Base-by-base conservation (phyloP, 2,113 vertebrate species). In the Romanogobio albipinnatus region DNA sequence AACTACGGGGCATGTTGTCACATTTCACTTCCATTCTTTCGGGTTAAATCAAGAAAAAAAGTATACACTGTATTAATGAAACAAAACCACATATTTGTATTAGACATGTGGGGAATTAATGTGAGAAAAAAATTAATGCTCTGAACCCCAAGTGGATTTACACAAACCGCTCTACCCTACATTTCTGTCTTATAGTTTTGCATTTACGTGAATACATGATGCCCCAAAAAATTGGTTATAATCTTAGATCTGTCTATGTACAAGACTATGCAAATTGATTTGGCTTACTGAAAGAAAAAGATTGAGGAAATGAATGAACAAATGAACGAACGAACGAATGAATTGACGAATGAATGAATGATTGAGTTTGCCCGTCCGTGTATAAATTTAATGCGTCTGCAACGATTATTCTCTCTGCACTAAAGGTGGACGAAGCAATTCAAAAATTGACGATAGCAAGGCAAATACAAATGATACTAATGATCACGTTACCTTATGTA, bases 401-500 rank as follows among this genome's bases (percentile, higher is more conserved):
- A 33, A n/a, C 9, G 26, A 10, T 17, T 5, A 13, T 58, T 84
- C 17, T 62, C 51, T 70, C 36, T 29, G 3, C 11, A 61, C 8
- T 15, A 26, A 45, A 33, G 14, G 51, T 36, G 2, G 39, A 15
- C 29, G 17, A 83, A 10, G 3, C 49, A 29, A 19, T 53, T 8
- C 4, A 15, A 14, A 29, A 73, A 59, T 14, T 5, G 10, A 43
- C 15, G 11, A n/a, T 10, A 36, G n/a, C 36, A 64, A 22, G 8
- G 8, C 9, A 53, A 8, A 33, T 5, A 45, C 33, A 51, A 3
- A 15, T 13, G 3, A 26, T 26, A 64, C 10, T 45, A 39, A 6
- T 15, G 9, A 33, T 5, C 77, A 53, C 33, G 62, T 70, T 82
- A 89, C 83, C 83, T 87, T 66, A 88, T 33, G 3, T 33, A 73